These are phyloP conservation scores for Paradoxurus hermaphroditus DNA, from an alignment of 2,113 vertebrate species.

Conservation along the genomic window DNA sequence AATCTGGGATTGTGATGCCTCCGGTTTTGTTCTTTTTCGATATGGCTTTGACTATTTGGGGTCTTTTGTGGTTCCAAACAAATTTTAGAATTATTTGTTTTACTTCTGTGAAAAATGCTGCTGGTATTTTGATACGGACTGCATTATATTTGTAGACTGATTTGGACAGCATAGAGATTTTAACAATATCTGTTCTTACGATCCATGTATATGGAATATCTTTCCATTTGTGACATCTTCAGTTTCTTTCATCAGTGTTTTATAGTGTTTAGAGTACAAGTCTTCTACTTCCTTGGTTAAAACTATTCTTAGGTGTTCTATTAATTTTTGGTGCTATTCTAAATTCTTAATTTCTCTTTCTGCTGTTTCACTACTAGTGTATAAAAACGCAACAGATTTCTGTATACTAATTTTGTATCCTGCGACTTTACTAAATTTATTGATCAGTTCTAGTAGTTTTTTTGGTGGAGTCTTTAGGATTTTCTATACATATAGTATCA, in stretches of 20 bases:
- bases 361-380: neutral
- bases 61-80: neutral
- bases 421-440: neutral
- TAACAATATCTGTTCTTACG: neutral
- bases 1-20: neutral
- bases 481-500: neutral
- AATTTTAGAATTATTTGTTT: neutral
- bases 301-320: neutral
- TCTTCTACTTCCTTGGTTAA: neutral
- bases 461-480: neutral
- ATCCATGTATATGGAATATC: neutral
- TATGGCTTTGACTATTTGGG: neutral
- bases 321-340: neutral
- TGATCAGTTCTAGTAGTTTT: neutral
- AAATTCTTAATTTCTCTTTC: neutral
- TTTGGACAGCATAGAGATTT: neutral
- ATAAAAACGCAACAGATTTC: neutral
- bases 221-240: neutral
- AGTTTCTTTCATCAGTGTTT: neutral
- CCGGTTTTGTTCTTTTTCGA: neutral
- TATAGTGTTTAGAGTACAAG: neutral
- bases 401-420: neutral
- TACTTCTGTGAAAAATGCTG: neutral
- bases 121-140: neutral
- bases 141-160: neutral